Conservation (phyloP, 2,888 invertebrate species). For the Nematopogon swammerdamellus region DNA sequence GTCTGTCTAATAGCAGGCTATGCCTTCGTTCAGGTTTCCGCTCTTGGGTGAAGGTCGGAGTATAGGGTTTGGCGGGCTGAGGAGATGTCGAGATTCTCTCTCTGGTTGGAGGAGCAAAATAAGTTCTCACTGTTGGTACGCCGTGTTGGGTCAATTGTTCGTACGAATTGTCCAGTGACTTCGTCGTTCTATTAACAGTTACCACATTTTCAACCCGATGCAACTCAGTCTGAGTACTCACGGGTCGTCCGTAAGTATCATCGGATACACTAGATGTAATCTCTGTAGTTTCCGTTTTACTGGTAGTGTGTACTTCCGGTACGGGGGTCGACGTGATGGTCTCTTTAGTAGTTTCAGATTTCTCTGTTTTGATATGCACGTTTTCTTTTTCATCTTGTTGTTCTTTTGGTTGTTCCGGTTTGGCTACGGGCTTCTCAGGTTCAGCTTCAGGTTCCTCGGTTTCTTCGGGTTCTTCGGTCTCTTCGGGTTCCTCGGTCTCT, state of each 20-base stretch:
- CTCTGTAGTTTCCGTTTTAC: slow-evolving; percentile 23
- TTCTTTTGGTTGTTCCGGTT: slow-evolving; percentile 11
- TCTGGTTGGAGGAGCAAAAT: slow-evolving; percentile 33
- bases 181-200: slow-evolving; percentile 42
- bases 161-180: slow-evolving; percentile 37
- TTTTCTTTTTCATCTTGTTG: slow-evolving; percentile 12
- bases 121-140: slow-evolving; percentile 35
- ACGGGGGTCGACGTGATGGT: slow-evolving; percentile 11
- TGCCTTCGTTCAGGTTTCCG: slow-evolving; percentile 36
- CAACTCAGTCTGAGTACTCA: slow-evolving; percentile 39
- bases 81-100: slow-evolving; percentile 32
- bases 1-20: slow-evolving; percentile 37
- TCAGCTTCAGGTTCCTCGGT: slow-evolving; percentile 13
- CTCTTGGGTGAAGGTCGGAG: slow-evolving; percentile 30
- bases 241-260: slow-evolving; percentile 17
- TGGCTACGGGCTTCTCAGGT: too few species aligned
- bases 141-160: slow-evolving; percentile 32
- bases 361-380: slow-evolving; percentile 2
- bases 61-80: slow-evolving; percentile 29
- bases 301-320: slow-evolving; percentile 24
- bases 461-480: slow-evolving; percentile 17
- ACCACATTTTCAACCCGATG: slow-evolving; percentile 45
- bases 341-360: slow-evolving; percentile 3
- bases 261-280: not conserved
- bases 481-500: slow-evolving; percentile 12